A percentile compares a stretch with the other conserved stretches of the same genome.
phyloP scores from a whole-genome alignment of 2,797 vertebrate species.

The Enteromius radiatus region DNA sequence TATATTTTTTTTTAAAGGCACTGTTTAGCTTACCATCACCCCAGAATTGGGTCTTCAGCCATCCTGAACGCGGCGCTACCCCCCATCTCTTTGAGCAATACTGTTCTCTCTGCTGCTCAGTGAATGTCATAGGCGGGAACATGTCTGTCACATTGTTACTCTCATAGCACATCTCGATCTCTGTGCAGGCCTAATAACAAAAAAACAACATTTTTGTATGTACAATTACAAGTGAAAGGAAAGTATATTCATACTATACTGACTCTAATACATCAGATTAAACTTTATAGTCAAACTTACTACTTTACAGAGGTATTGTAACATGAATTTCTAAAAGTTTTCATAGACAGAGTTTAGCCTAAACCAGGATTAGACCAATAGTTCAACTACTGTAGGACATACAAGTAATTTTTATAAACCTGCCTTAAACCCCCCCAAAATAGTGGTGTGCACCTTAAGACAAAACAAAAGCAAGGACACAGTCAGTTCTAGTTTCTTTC shows the following conservation, averaged over 20 bases:
- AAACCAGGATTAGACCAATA: too few species aligned
- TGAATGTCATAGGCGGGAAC: slow-evolving; percentile 88
- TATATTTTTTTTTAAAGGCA: not conserved
- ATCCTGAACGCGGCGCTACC: slow-evolving; percentile 79
- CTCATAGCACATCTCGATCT: slow-evolving; percentile 86
- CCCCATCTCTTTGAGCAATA: slow-evolving; percentile 87
- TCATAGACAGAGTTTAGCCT: too few species aligned
- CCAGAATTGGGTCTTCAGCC: slow-evolving; percentile 87
- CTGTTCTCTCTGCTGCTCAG: slow-evolving; percentile 69
- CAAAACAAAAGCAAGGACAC: too few species aligned
- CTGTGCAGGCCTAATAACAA: slow-evolving; percentile 85
- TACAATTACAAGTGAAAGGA: not conserved
- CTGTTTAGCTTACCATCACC: slow-evolving; percentile 77
- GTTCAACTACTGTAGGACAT: too few species aligned
- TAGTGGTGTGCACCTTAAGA: too few species aligned
- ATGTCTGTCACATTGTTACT: slow-evolving; percentile 92
- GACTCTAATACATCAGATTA: not conserved
- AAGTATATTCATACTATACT: not conserved
- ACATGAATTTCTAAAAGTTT: not conserved
- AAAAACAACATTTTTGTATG: not conserved
- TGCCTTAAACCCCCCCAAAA: too few species aligned
- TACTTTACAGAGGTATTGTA: not conserved
- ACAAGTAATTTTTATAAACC: too few species aligned
- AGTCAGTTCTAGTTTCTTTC: too few species aligned
- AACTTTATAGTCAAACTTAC: not conserved